These are phyloP conservation scores for Thryonomys swinderianus DNA, from an alignment of 2,113 vertebrate genomes.

Conservation along the genomic window DNA sequence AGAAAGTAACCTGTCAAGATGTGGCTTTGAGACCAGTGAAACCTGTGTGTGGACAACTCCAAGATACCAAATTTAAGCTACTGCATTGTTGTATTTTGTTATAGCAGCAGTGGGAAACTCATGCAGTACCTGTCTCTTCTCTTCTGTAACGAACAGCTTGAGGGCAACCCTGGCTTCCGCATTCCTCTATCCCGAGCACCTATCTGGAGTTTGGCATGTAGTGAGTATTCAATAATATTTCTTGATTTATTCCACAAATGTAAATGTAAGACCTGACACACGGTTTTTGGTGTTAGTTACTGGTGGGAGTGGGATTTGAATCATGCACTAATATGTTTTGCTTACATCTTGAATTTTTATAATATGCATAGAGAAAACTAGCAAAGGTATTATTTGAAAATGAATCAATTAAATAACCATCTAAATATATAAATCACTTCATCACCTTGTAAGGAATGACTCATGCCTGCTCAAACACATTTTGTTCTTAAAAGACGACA, in stretches of 20 bases:
- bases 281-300: not conserved
- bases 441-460: constrained; percentile 57
- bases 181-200: not conserved
- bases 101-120: not conserved
- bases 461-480: constrained; percentile 58
- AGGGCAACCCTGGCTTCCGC: not conserved
- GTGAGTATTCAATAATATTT: not conserved
- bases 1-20: not conserved
- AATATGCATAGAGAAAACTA: constrained; percentile 3
- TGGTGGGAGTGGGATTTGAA: not conserved
- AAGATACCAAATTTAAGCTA: not conserved
- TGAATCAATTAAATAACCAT: constrained; percentile 40
- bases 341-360: not conserved
- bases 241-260: not conserved
- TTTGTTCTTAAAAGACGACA: constrained; percentile 68
- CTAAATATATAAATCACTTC: constrained; percentile 27
- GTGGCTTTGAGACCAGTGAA: not conserved
- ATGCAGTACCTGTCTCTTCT: not conserved
- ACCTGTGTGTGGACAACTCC: not conserved
- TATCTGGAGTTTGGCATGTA: not conserved
- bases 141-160: not conserved
- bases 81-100: not conserved
- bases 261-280: not conserved
- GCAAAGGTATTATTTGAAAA: constrained; percentile 49
- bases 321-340: not conserved